Evolutionary conservation across 2,888 invertebrate species (phyloP).

Genomic region (Drosophila differens): DNA sequence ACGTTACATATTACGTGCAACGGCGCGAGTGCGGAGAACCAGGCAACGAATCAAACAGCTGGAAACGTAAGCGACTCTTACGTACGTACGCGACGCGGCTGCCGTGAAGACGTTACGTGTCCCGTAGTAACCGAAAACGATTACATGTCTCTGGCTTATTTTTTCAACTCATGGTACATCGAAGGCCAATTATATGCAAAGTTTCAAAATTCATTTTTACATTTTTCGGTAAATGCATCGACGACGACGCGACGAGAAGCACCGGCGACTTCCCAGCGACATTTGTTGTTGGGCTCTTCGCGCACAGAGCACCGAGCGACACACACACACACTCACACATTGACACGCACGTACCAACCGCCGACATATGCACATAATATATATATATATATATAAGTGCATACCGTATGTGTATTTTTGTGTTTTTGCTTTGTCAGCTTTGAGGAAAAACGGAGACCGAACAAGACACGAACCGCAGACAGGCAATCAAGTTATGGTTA

Average conservation of each 20-base stretch:
- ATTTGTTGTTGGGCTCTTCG: conserved; percentile 43
- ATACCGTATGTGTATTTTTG: conserved; percentile 27
- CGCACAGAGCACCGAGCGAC: conserved; percentile 29
- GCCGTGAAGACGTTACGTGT: conserved; percentile 34
- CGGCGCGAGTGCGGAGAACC: conserved; percentile 20
- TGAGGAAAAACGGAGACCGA: conserved; percentile 53
- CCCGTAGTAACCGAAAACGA: conserved; percentile 13
- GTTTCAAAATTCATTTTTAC: conserved; percentile 29
- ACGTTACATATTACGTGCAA: background rate
- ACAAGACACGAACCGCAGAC: conserved; percentile 50
- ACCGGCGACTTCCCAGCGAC: conserved; percentile 48
- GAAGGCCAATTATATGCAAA: conserved; percentile 40
- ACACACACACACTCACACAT: conserved; percentile 42
- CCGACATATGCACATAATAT: conserved; percentile 17
- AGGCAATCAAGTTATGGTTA: conserved; percentile 49
- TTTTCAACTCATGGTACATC: conserved; percentile 54
- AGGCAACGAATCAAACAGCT: conserved; percentile 41
- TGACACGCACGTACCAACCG: conserved; percentile 43
- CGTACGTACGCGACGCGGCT: conserved; percentile 49
- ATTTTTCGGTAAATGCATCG: conserved; percentile 9
- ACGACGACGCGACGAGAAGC: background rate
- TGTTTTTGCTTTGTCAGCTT: conserved; percentile 70
- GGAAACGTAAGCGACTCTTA: conserved; percentile 36
- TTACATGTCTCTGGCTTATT: conserved; percentile 16
- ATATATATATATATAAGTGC: conserved; percentile 32